Conservation (phyloP, 2,113 vertebrate species). For the Pampusana beccarii region DNA sequence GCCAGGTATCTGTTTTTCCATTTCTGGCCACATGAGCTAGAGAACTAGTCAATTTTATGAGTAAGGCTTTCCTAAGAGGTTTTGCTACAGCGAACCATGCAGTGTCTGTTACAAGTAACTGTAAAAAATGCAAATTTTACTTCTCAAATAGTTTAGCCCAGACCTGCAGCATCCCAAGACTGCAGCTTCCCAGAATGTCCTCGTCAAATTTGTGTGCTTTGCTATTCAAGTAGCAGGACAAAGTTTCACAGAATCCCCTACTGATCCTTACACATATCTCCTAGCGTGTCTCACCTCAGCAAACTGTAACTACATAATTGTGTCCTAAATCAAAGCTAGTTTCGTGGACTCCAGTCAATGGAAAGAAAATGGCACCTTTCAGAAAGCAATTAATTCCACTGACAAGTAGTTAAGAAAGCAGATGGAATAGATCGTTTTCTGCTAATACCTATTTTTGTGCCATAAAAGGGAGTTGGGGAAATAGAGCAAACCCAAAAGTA, state of each 20-base stretch:
- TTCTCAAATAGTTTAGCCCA: not conserved
- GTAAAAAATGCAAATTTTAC: not conserved
- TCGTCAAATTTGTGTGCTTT: not conserved
- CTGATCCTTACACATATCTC: too few species aligned
- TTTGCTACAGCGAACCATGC: not conserved
- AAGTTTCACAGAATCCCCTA: not conserved
- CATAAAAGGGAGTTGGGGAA: not conserved
- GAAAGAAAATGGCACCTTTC: not conserved
- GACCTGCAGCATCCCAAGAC: not conserved
- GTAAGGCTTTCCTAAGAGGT: not conserved
- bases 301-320: not conserved
- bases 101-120: not conserved
- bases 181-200: not conserved
- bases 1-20: not conserved
- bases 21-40: not conserved
- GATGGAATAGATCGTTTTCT: not conserved
- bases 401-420: not conserved
- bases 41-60: not conserved
- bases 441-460: not conserved
- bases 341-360: not conserved
- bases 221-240: not conserved
- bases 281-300: not conserved
- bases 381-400: not conserved
- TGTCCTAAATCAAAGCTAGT: not conserved
- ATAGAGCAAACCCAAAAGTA: not conserved